A percentile compares a stretch with the other conserved stretches of the same genome.
phyloP scores from a whole-genome alignment of 2,797 vertebrate genomes.

The Myotis vivesi region DNA sequence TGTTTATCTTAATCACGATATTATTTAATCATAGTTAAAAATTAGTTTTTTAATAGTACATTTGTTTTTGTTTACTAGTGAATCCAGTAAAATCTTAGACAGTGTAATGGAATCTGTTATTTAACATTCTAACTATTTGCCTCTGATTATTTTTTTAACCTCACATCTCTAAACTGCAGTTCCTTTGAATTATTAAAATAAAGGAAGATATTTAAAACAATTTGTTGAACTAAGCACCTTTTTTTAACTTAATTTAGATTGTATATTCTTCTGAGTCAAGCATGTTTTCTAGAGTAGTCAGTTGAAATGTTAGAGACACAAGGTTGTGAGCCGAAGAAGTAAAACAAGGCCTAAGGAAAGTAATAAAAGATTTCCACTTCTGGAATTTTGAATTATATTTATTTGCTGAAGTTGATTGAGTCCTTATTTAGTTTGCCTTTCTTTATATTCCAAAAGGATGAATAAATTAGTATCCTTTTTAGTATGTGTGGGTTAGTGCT shows the following conservation, averaged over 20 bases:
- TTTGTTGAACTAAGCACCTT: not conserved
- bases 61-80: not conserved
- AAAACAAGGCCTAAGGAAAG: not conserved
- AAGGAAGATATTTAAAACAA: not conserved
- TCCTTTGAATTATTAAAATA: conserved; percentile 26
- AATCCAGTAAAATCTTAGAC: conserved; percentile 9
- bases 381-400: not conserved
- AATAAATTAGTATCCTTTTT: not conserved
- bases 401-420: not conserved
- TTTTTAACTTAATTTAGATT: not conserved
- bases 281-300: not conserved
- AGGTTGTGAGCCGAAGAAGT: not conserved
- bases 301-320: conserved; percentile 22
- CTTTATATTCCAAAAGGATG: conserved; percentile 3
- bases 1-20: not conserved
- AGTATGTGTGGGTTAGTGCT: not conserved
- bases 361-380: not conserved
- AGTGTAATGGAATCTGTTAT: not conserved
- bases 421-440: not conserved
- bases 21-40: not conserved
- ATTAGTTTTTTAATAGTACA: not conserved
- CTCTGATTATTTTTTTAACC: not conserved
- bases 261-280: not conserved
- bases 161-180: not conserved
- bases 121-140: conserved; percentile 1